Evolutionary conservation across 2,113 vertebrate genomes (phyloP).

Genomic region (Ailuropoda melanoleuca): DNA sequence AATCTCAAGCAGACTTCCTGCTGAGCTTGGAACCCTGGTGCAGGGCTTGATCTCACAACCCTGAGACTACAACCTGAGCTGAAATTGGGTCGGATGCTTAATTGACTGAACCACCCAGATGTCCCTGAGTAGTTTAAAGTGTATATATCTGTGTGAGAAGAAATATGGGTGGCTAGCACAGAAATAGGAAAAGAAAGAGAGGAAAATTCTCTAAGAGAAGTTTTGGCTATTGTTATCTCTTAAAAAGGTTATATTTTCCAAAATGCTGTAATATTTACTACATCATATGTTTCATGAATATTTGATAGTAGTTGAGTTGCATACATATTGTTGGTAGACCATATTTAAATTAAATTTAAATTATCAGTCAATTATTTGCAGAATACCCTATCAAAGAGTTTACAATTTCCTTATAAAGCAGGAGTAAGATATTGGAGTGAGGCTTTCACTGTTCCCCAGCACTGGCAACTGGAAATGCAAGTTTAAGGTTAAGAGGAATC

Average conservation of each 20-base stretch:
- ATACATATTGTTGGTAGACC: neutral
- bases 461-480: neutral
- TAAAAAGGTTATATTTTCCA: neutral
- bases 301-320: neutral
- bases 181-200: neutral
- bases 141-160: neutral
- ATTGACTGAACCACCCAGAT: neutral
- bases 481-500: neutral
- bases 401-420: neutral
- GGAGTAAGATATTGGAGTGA: neutral
- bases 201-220: neutral
- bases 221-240: neutral
- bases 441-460: neutral
- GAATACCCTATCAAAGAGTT: neutral
- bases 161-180: neutral
- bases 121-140: neutral
- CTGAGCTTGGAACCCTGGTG: neutral
- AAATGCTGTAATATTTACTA: neutral
- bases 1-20: neutral
- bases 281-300: neutral
- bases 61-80: neutral
- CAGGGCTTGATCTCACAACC: neutral
- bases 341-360: neutral
- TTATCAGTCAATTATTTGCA: neutral
- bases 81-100: neutral